These are phyloP conservation scores for Todiramphus saurophagus DNA, from an alignment of 2,113 vertebrate genomes.

Conservation along the genomic window DNA sequence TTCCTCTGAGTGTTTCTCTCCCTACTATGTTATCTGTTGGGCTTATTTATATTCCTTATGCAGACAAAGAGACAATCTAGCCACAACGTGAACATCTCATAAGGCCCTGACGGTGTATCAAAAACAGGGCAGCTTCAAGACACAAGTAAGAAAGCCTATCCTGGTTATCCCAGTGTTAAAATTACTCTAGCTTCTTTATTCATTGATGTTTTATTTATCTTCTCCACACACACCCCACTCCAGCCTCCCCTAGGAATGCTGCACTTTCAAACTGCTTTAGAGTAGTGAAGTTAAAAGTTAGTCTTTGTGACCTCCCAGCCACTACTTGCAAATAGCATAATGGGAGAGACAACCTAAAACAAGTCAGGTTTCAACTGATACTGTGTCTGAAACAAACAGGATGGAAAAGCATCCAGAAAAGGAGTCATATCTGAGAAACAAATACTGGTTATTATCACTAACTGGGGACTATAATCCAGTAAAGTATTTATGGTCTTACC, in stretches of 20 bases:
- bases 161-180: not conserved
- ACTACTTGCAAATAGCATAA: not conserved
- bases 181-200: not conserved
- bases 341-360: not conserved
- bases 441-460: not conserved
- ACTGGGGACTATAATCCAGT: not conserved
- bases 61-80: not conserved
- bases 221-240: not conserved
- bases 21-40: not conserved
- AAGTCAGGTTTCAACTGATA: not conserved
- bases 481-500: not conserved
- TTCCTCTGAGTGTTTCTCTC: not conserved
- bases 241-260: not conserved
- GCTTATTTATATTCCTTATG: not conserved
- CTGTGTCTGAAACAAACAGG: not conserved
- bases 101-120: not conserved
- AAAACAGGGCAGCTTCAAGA: not conserved
- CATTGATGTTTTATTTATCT: not conserved
- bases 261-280: not conserved
- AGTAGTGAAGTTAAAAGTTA: not conserved
- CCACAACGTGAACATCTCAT: not conserved
- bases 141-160: not conserved
- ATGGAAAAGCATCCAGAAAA: not conserved
- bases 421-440: not conserved
- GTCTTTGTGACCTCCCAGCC: not conserved